Conservation (phyloP, 2,797 vertebrate genomes). For the Sitta carolinensis region DNA sequence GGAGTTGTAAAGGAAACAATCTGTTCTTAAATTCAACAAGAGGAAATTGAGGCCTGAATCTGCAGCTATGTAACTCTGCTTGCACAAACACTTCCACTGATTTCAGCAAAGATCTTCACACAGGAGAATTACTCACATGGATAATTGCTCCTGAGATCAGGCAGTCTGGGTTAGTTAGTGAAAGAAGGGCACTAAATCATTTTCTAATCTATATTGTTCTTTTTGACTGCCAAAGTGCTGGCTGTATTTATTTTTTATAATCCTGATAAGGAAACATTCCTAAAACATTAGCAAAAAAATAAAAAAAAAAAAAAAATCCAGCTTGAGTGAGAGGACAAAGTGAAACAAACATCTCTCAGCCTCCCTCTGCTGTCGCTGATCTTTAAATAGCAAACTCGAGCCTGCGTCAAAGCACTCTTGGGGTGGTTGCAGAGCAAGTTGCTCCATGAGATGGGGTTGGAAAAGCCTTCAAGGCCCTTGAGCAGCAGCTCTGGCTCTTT, state of each 20-base stretch:
- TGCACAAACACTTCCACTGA: neutral
- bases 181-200: constrained; percentile 57
- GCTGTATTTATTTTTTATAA: constrained; percentile 65
- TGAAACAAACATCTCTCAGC: neutral
- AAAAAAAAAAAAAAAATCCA: neutral
- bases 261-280: constrained; percentile 66
- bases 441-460: neutral
- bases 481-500: neutral
- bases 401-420: constrained; percentile 6
- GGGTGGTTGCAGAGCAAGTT: neutral
- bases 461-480: constrained; percentile 37
- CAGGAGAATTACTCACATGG: neutral
- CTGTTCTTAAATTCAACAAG: neutral
- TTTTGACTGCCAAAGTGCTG: constrained; percentile 49
- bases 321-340: constrained; percentile 12
- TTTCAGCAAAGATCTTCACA: neutral
- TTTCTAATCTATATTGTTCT: constrained; percentile 58
- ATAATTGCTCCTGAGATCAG: constrained; percentile 10
- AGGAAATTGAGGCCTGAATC: neutral
- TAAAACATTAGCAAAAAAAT: constrained; percentile 32
- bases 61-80: neutral
- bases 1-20: neutral
- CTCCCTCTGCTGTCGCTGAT: neutral
- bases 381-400: neutral
- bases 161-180: neutral